Evolutionary conservation across 2,888 invertebrate species (phyloP), one percentile per base, ranked within the genome.

Genomic region (Trypoxylon attenuatum): DNA sequence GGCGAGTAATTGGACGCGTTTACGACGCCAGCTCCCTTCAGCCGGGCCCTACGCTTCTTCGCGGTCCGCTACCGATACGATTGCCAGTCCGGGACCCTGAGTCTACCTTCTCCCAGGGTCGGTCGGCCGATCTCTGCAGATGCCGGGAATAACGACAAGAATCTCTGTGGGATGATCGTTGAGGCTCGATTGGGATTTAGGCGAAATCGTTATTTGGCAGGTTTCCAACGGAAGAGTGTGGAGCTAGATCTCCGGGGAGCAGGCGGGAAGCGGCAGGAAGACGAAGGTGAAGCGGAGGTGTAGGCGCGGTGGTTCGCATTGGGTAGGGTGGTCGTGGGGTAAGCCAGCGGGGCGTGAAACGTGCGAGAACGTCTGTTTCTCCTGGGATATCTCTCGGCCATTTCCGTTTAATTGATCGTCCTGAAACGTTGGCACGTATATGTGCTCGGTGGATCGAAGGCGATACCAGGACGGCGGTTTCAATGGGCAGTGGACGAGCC

Each of bases 401-500:
- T 79, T 80, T 79, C 71, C 75, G 72, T 82, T 80, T 81, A 82
- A 82, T 82, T 82, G 82, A 83, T 82, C 81, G 82, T 77, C 79
- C 73, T 72, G 76, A 76, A 74, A 64, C 70, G 73, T 71, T 76
- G 74, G 70, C 81, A 75, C 77, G 78, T 79, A 71, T 74, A 79
- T 74, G 78, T 80, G 78, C 62, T 61, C 74, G 56, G 63, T 73
- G 71, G 70, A 77, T 77, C 77, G 72, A 60, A 71, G 62, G 53
- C 73, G 75, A 75, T 77, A 72, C 63, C 65, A 49, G 69, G 68
- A 73, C 75, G 78, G 73, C 70, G 76, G 64, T 70, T 75, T 80
- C 81, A 81, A 83, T 83, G 83, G 77, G 78, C 81, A 82, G 77
- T 77, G 79, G 79, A 82, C 81, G 81, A 80, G 83, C 85, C 85